phyloP scores from a whole-genome alignment of 2,888 invertebrate genomes.

The Ptilodon capucinus region DNA sequence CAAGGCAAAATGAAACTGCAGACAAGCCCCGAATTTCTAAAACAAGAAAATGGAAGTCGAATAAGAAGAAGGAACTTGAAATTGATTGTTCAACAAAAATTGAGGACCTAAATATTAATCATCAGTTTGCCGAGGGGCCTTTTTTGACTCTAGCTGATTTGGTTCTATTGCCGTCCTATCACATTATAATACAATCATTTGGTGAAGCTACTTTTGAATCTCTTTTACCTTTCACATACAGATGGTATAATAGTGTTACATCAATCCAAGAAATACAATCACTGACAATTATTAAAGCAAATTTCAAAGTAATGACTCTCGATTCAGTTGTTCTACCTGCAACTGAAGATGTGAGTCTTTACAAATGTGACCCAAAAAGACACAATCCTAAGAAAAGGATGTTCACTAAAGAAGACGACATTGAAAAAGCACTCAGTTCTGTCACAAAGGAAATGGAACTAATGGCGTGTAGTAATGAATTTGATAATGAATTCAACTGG shows the following conservation, averaged over 20 bases:
- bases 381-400: slow-evolving; percentile 88
- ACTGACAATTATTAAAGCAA: slow-evolving; percentile 31
- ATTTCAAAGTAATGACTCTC: slow-evolving; percentile 23
- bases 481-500: slow-evolving; percentile 84
- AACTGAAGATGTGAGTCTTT: slow-evolving; percentile 85
- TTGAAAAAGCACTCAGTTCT: slow-evolving; percentile 83
- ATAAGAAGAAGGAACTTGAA: slow-evolving; percentile 56
- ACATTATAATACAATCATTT: slow-evolving; percentile 81
- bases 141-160: slow-evolving; percentile 92
- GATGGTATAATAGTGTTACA: slow-evolving; percentile 82
- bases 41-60: slow-evolving; percentile 78
- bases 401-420: slow-evolving; percentile 89
- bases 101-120: slow-evolving; percentile 81
- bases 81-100: slow-evolving; percentile 74
- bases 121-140: slow-evolving; percentile 92
- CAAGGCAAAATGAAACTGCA: neutral
- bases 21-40: slow-evolving; percentile 46
- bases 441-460: slow-evolving; percentile 72
- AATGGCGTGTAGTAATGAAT: slow-evolving; percentile 50
- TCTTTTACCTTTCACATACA: slow-evolving; percentile 83
- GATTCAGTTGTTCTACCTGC: slow-evolving; percentile 62
- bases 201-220: slow-evolving; percentile 49
- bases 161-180: slow-evolving; percentile 88
- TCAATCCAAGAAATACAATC: slow-evolving; percentile 41
- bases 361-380: slow-evolving; percentile 90